Conservation (phyloP, 2,888 invertebrate species). For the Autographa pulchrina region DNA sequence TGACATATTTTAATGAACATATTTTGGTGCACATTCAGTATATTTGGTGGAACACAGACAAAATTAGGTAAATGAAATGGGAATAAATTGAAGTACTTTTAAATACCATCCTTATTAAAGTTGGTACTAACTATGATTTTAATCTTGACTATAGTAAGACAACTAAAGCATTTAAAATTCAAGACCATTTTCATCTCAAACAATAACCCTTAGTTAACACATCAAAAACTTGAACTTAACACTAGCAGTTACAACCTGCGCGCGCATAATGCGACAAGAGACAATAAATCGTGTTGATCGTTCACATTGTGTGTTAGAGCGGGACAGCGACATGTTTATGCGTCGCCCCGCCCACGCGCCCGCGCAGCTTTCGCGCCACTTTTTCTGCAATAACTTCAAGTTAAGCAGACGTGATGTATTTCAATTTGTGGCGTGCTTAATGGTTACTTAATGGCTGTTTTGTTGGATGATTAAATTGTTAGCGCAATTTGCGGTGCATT, state of each 20-base stretch:
- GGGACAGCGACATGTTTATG: conserved; percentile 72
- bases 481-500: conserved; percentile 20
- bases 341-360: conserved; percentile 74
- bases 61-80: no score
- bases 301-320: conserved; percentile 74
- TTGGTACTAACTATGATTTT: no score
- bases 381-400: conserved; percentile 77
- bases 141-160: no score
- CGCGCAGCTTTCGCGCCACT: conserved; percentile 74
- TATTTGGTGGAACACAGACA: no score
- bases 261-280: conserved; percentile 67
- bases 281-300: conserved; percentile 80
- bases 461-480: conserved; percentile 49
- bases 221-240: conserved; percentile 41
- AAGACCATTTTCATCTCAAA: not conserved
- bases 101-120: no score
- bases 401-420: conserved; percentile 56
- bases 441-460: conserved; percentile 61
- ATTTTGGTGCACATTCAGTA: no score
- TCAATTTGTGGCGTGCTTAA: conserved; percentile 67
- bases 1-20: no score
- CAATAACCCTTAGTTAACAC: conserved; percentile 30
- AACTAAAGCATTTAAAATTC: no score
- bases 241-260: conserved; percentile 48
- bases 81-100: no score